These are phyloP conservation scores for Heterochromis multidens DNA, from an alignment of 2,113 vertebrate genomes.

Conservation along the genomic window DNA sequence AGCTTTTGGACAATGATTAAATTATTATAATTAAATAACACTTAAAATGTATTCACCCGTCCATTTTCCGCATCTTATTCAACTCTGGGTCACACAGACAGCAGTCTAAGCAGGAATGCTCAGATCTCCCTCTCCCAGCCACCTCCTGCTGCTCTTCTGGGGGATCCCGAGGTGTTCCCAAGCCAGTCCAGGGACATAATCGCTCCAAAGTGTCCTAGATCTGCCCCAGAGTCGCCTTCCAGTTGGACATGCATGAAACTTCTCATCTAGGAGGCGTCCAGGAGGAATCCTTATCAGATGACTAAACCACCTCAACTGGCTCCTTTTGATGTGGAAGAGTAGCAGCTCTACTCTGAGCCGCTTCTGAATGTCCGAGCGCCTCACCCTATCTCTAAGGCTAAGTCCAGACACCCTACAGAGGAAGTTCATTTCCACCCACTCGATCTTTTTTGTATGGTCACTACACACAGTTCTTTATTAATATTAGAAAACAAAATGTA, in stretches of 20 bases:
- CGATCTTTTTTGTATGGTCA: background rate
- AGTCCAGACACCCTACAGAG: no score
- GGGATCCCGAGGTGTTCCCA: background rate
- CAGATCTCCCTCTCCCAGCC: background rate
- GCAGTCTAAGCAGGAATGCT: background rate
- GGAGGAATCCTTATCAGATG: background rate
- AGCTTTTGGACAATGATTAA: no score
- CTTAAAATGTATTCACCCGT: no score
- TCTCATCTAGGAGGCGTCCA: background rate
- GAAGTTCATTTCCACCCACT: no score
- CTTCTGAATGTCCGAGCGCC: background rate
- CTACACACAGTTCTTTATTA: background rate
- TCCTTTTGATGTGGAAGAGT: background rate
- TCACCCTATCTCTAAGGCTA: no score
- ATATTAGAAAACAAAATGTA: background rate
- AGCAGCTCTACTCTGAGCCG: background rate
- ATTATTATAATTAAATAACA: no score
- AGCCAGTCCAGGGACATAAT: background rate
- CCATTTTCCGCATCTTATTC: no score
- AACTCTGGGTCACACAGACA: background rate
- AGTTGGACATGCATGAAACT: background rate
- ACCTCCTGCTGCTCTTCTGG: background rate
- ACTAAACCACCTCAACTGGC: background rate
- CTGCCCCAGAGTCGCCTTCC: background rate
- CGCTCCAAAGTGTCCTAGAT: background rate